Percentiles rank a stretch among this genome's conserved stretches.
Evolutionary conservation across 2,113 vertebrate species (phyloP).

Genomic region (Numenius arquata): DNA sequence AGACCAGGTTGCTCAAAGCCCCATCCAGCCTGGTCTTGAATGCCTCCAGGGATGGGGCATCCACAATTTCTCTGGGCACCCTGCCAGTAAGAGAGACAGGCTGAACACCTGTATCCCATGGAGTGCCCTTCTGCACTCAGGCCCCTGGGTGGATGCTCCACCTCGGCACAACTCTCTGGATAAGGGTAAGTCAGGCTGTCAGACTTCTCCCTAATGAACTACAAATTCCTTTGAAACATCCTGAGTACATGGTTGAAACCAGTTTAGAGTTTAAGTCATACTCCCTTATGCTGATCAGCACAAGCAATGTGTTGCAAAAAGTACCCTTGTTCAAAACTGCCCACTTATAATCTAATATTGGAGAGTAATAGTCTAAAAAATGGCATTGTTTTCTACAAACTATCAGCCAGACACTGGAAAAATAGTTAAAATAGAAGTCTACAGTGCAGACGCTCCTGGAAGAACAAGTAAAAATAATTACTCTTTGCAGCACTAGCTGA

Average conservation of each 20-base stretch:
- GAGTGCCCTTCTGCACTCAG: not conserved
- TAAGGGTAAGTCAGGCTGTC: not conserved
- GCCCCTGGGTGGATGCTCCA: not conserved
- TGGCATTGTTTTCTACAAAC: not conserved
- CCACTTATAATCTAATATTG: not conserved
- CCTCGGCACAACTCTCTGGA: not conserved
- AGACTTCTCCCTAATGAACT: not conserved
- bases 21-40: too few species aligned
- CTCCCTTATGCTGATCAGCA: not conserved
- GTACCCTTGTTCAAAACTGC: not conserved
- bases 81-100: not conserved
- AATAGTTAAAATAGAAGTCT: not conserved
- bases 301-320: not conserved
- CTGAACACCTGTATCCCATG: not conserved
- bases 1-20: too few species aligned
- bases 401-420: not conserved
- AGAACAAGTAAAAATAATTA: not conserved
- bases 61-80: too few species aligned
- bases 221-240: not conserved
- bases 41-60: too few species aligned
- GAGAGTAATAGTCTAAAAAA: not conserved
- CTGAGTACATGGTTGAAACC: not conserved
- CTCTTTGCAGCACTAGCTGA: not conserved
- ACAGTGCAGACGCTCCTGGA: not conserved
- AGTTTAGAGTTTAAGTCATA: not conserved